Evolutionary conservation across 2,113 vertebrate genomes (phyloP).

Genomic region (Prunella fulvescens): DNA sequence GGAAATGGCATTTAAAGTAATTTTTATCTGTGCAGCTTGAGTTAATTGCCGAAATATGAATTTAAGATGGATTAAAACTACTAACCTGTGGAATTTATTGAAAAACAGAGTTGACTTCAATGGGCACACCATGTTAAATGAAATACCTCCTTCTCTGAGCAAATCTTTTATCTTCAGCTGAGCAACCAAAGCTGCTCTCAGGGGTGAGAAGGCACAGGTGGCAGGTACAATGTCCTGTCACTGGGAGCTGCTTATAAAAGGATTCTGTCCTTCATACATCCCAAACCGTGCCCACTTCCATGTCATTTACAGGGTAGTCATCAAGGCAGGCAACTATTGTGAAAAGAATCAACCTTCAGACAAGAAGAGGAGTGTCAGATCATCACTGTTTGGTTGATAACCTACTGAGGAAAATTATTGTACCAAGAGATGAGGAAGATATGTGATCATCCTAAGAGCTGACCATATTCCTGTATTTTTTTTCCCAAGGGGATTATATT

Average conservation of each 20-base stretch:
- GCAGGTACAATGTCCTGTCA: not conserved
- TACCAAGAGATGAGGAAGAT: not conserved
- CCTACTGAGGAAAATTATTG: not conserved
- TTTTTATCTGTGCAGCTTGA: slow-evolving; percentile 4
- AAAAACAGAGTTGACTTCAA: not conserved
- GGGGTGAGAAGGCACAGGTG: not conserved
- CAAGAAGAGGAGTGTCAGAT: not conserved
- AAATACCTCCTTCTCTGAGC: not conserved
- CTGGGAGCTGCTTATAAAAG: not conserved
- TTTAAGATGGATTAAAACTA: not conserved
- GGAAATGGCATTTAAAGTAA: not conserved
- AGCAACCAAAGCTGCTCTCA: not conserved
- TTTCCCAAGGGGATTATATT: not conserved
- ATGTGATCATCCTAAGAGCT: not conserved
- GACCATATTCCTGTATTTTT: not conserved
- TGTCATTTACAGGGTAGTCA: not conserved
- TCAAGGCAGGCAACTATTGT: not conserved
- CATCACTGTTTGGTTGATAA: not conserved
- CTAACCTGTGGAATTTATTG: not conserved
- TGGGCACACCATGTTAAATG: not conserved
- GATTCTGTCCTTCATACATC: not conserved
- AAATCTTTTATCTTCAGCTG: not conserved
- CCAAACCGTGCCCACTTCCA: not conserved
- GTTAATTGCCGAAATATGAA: slow-evolving; percentile 28
- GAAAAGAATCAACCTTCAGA: not conserved